Evolutionary conservation across 2,797 vertebrate genomes (phyloP).

Genomic region (Hemibagrus guttatus): DNA sequence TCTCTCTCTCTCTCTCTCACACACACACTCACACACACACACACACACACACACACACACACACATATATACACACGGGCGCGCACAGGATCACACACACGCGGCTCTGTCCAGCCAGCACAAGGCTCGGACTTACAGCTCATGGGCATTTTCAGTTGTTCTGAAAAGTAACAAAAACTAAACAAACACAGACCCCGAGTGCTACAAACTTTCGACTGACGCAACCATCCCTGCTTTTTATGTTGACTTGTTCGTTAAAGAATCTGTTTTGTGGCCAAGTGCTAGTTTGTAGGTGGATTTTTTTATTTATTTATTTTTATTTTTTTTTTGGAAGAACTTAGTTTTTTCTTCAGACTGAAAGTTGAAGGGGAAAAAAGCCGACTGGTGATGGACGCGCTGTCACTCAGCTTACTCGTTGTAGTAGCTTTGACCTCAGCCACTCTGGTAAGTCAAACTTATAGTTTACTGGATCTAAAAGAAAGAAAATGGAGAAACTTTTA

Average conservation of each 20-base stretch:
- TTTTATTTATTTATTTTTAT: no score
- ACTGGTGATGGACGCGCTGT: constrained; percentile 85
- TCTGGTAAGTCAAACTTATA: constrained; percentile 77
- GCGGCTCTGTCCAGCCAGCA: constrained; percentile 71
- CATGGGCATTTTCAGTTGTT: constrained; percentile 1
- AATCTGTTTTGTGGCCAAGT: neutral
- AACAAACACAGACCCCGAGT: constrained; percentile 64
- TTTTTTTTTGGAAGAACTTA: constrained; percentile 47
- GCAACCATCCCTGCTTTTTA: constrained; percentile 27
- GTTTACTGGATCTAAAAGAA: neutral
- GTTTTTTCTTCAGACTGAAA: constrained; percentile 33
- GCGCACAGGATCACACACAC: constrained; percentile 56
- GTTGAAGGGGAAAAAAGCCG: constrained; percentile 47
- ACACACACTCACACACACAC: constrained; percentile 36
- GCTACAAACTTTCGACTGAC: constrained; percentile 61
- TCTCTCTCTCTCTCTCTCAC: constrained; percentile 55
- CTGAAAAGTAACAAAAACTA: constrained; percentile 58
- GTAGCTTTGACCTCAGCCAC: constrained; percentile 78
- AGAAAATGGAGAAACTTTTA: neutral
- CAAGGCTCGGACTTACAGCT: constrained; percentile 44
- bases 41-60: constrained; percentile 55
- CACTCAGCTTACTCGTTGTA: constrained; percentile 77
- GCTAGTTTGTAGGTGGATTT: neutral
- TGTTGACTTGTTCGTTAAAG: neutral
- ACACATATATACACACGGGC: constrained; percentile 27